Evolutionary conservation across 2,888 invertebrate genomes (phyloP), one percentile per base, ranked within the genome.

Genomic region (Diaperis boleti): DNA sequence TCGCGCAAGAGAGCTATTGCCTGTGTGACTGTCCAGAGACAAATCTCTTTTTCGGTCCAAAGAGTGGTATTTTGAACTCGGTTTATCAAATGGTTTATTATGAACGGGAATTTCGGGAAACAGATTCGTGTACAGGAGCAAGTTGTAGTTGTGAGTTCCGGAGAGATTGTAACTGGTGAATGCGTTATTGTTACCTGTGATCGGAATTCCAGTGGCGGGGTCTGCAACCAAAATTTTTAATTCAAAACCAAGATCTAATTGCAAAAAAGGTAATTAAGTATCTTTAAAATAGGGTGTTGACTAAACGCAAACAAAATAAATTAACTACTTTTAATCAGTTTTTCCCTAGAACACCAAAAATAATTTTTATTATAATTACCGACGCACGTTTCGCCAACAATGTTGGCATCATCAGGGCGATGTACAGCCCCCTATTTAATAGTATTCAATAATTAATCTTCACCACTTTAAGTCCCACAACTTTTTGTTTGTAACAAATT

Each of bases 141-240:
- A 85, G 83, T 94, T 94, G 80, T 88, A 89, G 83, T 93, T 93
- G 76, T 91, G 91, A 18, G 86, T 85, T 49, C 86, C 83, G 75
- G 86, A 84, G 1, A 87, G 85, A 39, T 83, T 82, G 65, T 84
- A 84, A 76, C 84, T 85, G 72, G 85, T 86, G 79, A 83, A 85
- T 15, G 86, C 78, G 1, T 85, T 84, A 26, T 86, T 84, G 2
- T 71, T 71, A 11, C 89, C 89, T 55, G 88, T 87, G 39, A 91
- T 85, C 0, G 92, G 92, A 71, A 92, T 87, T 50, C 93, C 93
- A 15, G 89, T 88, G 44, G 87, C 83, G 0, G 91, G 85, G 82
- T 93, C 90, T 89, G n/a, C n/a, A n/a, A n/a, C n/a, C n/a, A 80
- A 20, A 72, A 72, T 8, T 49, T 10, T 3, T 26, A n/a, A 26